Percentiles rank a stretch among this genome's conserved stretches.
Evolutionary conservation across 92 coral and sea anemone genomes (phyloP).

Genomic region (Nematostella vectensis): DNA sequence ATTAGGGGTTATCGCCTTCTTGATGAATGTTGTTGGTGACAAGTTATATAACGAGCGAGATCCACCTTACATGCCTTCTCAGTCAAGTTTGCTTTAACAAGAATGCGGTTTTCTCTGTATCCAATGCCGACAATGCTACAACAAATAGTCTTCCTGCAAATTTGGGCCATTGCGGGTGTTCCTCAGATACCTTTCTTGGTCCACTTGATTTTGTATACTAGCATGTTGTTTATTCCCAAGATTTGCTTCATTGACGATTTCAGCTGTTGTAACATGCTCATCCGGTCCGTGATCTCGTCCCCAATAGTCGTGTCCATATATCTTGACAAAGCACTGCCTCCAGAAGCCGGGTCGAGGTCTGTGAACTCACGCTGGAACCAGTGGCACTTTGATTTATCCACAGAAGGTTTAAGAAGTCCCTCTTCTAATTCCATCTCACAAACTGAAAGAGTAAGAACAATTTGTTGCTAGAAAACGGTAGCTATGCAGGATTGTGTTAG

Average conservation of each 20-base stretch:
- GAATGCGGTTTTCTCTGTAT: too few relatives aligned
- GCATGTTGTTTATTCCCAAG: conserved; percentile 23
- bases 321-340: not conserved
- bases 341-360: conserved; percentile 15
- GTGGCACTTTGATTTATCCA: conserved; percentile 43
- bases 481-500: not conserved
- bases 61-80: too few relatives aligned
- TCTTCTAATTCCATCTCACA: conserved; percentile 58
- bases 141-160: too few relatives aligned
- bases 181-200: conserved; percentile 61
- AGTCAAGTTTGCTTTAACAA: too few relatives aligned
- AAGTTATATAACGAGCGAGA: too few relatives aligned
- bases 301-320: conserved; percentile 11
- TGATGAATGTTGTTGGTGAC: too few relatives aligned
- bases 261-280: conserved; percentile 25
- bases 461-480: not conserved
- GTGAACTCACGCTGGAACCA: conserved; percentile 69
- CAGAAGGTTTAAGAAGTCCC: conserved; percentile 41
- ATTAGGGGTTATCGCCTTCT: too few relatives aligned
- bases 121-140: too few relatives aligned
- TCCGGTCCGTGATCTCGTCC: conserved; percentile 7
- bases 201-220: conserved; percentile 48
- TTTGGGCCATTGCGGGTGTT: too few relatives aligned
- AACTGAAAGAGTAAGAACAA: conserved; percentile 25
- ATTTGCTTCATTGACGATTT: conserved; percentile 35